Conservation (phyloP, 2,797 vertebrate genomes). For the Carduelis carduelis region DNA sequence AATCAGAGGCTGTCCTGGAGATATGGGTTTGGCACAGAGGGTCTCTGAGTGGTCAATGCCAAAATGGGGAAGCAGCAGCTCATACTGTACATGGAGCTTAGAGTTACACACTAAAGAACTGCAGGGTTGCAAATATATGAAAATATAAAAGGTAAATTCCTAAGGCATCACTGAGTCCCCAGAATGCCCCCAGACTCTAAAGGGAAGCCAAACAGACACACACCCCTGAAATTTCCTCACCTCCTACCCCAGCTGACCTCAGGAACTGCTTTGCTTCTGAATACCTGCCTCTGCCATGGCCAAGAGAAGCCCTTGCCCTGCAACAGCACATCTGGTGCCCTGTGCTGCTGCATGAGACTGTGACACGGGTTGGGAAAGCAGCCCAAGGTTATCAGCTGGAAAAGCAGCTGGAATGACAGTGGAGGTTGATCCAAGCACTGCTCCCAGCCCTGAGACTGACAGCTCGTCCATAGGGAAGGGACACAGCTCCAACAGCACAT, state of each 20-base stretch:
- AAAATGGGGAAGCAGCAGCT: neutral
- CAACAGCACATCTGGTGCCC: neutral
- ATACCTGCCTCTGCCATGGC: neutral
- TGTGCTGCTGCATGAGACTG: neutral
- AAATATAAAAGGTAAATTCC: neutral
- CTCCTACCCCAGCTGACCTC: neutral
- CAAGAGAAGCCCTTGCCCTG: neutral
- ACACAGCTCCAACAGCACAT: neutral
- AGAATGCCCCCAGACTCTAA: neutral
- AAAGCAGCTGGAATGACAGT: neutral
- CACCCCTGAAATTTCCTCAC: neutral
- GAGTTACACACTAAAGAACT: neutral
- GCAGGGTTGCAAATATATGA: rapidly evolving
- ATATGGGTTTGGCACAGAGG: no score
- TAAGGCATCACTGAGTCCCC: neutral
- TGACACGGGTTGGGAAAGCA: neutral
- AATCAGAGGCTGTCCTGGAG: no score
- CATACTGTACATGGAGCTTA: rapidly evolving
- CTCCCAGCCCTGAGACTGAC: neutral
- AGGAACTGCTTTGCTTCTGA: neutral
- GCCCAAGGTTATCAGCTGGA: neutral
- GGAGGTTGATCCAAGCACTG: neutral
- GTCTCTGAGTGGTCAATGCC: no score
- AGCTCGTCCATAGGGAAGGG: neutral
- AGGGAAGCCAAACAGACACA: neutral